phyloP scores from a whole-genome alignment of 1,140 invertebrate species.

The Megathymus violae region DNA sequence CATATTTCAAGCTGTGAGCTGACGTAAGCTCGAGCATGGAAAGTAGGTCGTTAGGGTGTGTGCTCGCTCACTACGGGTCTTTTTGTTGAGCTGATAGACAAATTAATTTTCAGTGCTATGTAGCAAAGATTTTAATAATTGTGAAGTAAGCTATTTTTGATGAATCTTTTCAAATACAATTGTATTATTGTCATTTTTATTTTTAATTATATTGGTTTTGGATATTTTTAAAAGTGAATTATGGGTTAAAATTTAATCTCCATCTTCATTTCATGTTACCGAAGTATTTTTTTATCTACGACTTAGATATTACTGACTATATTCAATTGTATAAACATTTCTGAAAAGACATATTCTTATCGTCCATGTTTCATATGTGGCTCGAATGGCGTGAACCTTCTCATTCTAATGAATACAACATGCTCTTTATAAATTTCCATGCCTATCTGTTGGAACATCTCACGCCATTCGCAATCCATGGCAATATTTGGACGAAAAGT shows the following conservation, averaged over 20 bases:
- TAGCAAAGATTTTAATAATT: no score
- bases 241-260: neutral
- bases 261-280: neutral
- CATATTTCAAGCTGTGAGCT: conserved; percentile 47
- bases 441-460: conserved; percentile 42
- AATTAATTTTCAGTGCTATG: conserved; percentile 1
- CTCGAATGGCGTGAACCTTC: conserved; percentile 48
- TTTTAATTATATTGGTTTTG: neutral
- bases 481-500: conserved; percentile 33
- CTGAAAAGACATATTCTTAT: conserved; percentile 23
- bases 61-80: conserved; percentile 5
- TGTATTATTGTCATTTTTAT: no score
- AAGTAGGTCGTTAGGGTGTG: conserved; percentile 18
- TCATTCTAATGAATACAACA: conserved; percentile 49
- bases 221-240: neutral
- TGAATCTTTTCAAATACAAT: neutral
- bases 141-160: no score
- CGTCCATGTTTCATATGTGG: conserved; percentile 36
- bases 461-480: conserved; percentile 44
- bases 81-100: conserved; percentile 4
- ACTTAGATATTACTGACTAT: neutral
- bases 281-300: neutral
- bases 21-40: conserved; percentile 28
- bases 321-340: conserved; percentile 11
- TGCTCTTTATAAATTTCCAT: conserved; percentile 53